Conservation (phyloP, 2,888 invertebrate genomes). For the Dasypolia templi region DNA sequence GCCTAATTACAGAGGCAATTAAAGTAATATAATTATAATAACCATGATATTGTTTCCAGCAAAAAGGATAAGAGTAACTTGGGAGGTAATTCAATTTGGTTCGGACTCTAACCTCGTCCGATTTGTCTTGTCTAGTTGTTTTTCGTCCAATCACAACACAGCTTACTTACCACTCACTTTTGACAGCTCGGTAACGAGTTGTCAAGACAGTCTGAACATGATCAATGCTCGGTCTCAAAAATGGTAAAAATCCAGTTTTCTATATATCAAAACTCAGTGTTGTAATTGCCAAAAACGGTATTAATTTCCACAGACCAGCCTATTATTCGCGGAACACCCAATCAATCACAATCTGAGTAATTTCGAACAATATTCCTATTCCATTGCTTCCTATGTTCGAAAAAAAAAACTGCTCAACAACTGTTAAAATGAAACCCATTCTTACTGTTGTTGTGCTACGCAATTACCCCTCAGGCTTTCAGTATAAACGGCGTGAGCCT, state of each 20-base stretch:
- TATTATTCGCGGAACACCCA: no score
- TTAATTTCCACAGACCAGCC: neutral
- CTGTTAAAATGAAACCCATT: no score
- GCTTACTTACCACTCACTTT: neutral
- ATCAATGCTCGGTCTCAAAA: neutral
- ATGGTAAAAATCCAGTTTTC: neutral
- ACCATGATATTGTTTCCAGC: neutral
- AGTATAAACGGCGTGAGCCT: no score
- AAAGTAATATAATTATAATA: neutral
- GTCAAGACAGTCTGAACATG: neutral
- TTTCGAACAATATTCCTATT: no score
- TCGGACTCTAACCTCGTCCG: neutral
- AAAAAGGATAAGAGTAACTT: neutral
- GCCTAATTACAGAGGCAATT: conserved; percentile 8
- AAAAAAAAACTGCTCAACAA: no score
- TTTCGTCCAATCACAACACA: neutral
- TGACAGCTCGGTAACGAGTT: neutral
- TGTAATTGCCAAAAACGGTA: neutral
- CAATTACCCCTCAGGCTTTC: no score
- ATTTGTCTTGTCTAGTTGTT: neutral
- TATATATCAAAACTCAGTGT: neutral
- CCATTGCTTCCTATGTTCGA: no score
- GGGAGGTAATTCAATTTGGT: neutral
- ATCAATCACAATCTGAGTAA: no score
- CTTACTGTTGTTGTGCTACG: no score